Evolutionary conservation across 2,888 invertebrate genomes (phyloP).

Genomic region (Ethmia dodecea): DNA sequence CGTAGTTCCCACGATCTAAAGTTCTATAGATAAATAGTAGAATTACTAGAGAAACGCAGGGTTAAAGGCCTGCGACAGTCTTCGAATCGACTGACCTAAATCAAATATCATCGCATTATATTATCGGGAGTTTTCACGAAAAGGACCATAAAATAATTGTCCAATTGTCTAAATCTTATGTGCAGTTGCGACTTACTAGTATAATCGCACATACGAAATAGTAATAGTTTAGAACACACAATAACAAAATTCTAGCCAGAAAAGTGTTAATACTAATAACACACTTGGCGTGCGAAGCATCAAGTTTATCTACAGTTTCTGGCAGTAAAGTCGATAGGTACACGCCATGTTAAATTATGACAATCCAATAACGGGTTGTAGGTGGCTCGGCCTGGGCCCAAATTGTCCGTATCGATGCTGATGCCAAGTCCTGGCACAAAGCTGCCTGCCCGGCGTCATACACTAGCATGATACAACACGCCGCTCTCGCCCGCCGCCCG

Average conservation of each 20-base stretch:
- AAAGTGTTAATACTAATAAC: constrained; percentile 27
- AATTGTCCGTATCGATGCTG: constrained; percentile 58
- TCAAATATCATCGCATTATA: too few relatives aligned
- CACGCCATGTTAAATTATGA: constrained; percentile 66
- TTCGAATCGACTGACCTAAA: too few relatives aligned
- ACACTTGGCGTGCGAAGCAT: constrained; percentile 37
- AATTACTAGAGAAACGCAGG: background rate
- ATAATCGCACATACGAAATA: too few relatives aligned
- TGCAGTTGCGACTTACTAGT: too few relatives aligned
- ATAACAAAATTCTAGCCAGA: too few relatives aligned
- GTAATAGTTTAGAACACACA: too few relatives aligned
- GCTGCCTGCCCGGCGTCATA: constrained; percentile 23
- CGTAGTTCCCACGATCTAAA: constrained; percentile 50
- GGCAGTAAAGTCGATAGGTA: constrained; percentile 54
- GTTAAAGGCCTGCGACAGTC: too few relatives aligned
- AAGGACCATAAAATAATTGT: too few relatives aligned
- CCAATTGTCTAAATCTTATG: too few relatives aligned
- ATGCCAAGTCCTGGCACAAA: constrained; percentile 54
- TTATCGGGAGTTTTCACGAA: too few relatives aligned
- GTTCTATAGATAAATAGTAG: too few relatives aligned
- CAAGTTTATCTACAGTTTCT: constrained; percentile 44
- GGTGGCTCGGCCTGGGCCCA: constrained; percentile 60
- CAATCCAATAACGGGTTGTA: constrained; percentile 68
- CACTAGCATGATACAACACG: constrained; percentile 22
- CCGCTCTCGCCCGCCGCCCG: constrained; percentile 5